A percentile compares a stretch with the other conserved stretches of the same genome.
Conservation (phyloP, 2,797 vertebrate genomes). For the Heteromormyrus szaboi region DNA sequence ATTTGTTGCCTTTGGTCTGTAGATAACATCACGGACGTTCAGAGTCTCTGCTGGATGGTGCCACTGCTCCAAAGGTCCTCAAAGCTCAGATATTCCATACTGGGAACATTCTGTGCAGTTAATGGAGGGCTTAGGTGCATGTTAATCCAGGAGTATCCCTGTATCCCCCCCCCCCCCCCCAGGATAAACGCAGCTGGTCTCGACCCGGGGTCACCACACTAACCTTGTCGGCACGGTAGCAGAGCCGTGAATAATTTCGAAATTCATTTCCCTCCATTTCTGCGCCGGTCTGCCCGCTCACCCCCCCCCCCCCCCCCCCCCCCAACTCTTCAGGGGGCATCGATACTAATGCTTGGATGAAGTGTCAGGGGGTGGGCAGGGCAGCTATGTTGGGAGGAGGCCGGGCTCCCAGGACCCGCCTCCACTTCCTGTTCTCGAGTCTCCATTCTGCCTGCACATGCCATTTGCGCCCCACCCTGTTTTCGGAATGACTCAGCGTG, state of each 20-base stretch:
- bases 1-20: neutral
- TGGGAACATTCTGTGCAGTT: neutral
- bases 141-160: neutral
- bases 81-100: neutral
- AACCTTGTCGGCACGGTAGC: conserved; percentile 9
- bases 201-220: neutral
- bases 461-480: neutral
- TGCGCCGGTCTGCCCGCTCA: conserved; percentile 21
- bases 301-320: too few species aligned
- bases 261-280: conserved; percentile 42
- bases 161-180: neutral
- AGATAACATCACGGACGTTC: neutral
- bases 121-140: neutral
- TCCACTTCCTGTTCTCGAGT: neutral
- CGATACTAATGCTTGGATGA: neutral
- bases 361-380: neutral
- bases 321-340: neutral
- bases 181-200: neutral
- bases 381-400: neutral
- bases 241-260: conserved; percentile 41
- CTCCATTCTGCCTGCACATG: neutral
- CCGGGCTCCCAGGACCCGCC: neutral
- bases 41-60: neutral
- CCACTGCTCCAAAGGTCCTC: neutral
- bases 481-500: neutral